Base-by-base conservation (phyloP, 1,140 invertebrate species). In the Odontomachus brunneus region DNA sequence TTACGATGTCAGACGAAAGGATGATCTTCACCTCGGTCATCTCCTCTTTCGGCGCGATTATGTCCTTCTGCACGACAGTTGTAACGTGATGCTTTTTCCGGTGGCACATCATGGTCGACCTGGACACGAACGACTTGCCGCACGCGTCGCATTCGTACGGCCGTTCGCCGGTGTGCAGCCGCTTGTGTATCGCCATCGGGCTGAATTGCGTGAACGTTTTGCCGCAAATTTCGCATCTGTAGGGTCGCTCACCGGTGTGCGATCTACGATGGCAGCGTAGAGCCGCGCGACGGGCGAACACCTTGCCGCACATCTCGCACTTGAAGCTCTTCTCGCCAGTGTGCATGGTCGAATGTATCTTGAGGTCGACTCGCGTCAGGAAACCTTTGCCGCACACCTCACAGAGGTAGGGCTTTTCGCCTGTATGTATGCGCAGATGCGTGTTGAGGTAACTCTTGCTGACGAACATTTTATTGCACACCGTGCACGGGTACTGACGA, bases 371-470 rank as follows among this genome's bases (percentile, higher is more conserved):
- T 0, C 95, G 93, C 72, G 95, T 96, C 2, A 96, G 90, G 88
- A 97, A 97, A 49, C 95, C 95, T 85, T 97, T 96, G 0, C 95
- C 95, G 86, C 97, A 97, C 3, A 96, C 95, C 69, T 95, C 94
- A 85, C 96, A 96, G 49, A 95, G 90, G 89, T 96, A 97, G 0
- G 97, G 97, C 84, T 97, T 96, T 90, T 97, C 97, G 0, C 97
- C 97, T 0, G 97, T 98, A 89, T 99, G 98, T 76, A 98, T 98
- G 14, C 98, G 95, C 60, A 98, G 93, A 90, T 99, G 98, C 15
- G 97, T 96, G 65, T 97, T 96, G 2, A 98, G 94, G 91, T 97
- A 97, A 86, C 96, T 96, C 71, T 96, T 97, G 91, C 96, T 97
- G 2, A 97, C 96, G 84, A 97, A 96, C 91, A 96, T 94, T 83